Percentiles rank a stretch among this genome's conserved stretches.
Evolutionary conservation across 2,888 invertebrate species (phyloP).

Genomic region (Eledone cirrhosa): DNA sequence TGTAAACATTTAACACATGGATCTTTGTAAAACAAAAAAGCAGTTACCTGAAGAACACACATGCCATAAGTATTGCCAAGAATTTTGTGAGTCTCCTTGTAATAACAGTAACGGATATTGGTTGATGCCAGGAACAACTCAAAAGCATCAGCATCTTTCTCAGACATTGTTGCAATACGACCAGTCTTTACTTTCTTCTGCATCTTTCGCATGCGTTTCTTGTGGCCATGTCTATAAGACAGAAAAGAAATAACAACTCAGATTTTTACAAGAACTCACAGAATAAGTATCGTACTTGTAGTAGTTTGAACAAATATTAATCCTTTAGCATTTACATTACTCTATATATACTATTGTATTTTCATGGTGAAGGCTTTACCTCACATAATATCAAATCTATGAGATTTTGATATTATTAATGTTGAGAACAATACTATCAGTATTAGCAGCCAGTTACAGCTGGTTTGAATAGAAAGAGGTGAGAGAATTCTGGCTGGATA

Average conservation of each 20-base stretch:
- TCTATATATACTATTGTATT: too few relatives aligned
- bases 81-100: constrained; percentile 96
- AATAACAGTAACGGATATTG: constrained; percentile 96
- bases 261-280: background rate
- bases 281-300: too few relatives aligned
- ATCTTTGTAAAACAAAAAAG: constrained; percentile 3
- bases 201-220: constrained; percentile 87
- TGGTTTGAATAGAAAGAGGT: too few relatives aligned
- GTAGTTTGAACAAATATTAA: too few relatives aligned
- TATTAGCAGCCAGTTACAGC: too few relatives aligned
- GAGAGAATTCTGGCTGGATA: too few relatives aligned
- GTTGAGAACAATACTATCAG: too few relatives aligned
- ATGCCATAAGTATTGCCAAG: constrained; percentile 96
- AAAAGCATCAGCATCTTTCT: constrained; percentile 95
- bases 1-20: too few relatives aligned
- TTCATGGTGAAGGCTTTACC: too few relatives aligned
- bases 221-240: constrained; percentile 77
- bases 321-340: too few relatives aligned
- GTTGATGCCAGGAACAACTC: constrained; percentile 95
- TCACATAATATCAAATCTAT: too few relatives aligned
- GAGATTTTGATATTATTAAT: too few relatives aligned
- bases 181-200: constrained; percentile 85
- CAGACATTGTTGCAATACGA: constrained; percentile 74
- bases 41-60: constrained; percentile 85
- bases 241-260: background rate